Evolutionary conservation across 2,888 invertebrate species (phyloP).

Genomic region (Thecocarcelia acutangulata): DNA sequence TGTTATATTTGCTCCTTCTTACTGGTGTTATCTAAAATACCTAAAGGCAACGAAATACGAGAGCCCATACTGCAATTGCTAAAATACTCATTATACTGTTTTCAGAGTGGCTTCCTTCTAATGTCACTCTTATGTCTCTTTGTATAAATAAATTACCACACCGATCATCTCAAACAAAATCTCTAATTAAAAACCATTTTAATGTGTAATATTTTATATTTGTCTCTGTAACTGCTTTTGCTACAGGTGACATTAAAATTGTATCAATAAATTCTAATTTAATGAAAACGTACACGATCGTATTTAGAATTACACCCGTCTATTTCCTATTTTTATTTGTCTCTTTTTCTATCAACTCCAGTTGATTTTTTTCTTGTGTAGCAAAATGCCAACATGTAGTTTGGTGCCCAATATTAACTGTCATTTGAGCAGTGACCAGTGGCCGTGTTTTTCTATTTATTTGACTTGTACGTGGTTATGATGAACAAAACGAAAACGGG

Average conservation of each 20-base stretch:
- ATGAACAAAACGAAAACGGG: slow-evolving; percentile 54
- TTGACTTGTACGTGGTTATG: slow-evolving; percentile 56
- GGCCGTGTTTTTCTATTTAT: slow-evolving; percentile 65
- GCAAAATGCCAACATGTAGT: slow-evolving; percentile 61
- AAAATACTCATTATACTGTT: too few species aligned
- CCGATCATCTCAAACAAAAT: background rate
- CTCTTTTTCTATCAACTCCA: slow-evolving; percentile 32
- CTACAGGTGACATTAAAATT: slow-evolving; percentile 27
- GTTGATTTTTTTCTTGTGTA: background rate
- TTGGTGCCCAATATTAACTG: slow-evolving; percentile 65
- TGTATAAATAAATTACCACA: too few species aligned
- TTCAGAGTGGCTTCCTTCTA: too few species aligned
- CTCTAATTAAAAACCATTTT: slow-evolving; percentile 22
- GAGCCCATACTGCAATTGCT: too few species aligned
- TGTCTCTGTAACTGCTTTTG: slow-evolving; percentile 9
- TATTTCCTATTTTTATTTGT: slow-evolving; percentile 20
- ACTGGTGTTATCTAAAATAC: too few species aligned
- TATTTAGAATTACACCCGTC: slow-evolving; percentile 1
- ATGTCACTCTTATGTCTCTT: background rate
- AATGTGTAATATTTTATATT: slow-evolving; percentile 14
- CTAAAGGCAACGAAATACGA: too few species aligned
- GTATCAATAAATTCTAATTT: slow-evolving; percentile 47
- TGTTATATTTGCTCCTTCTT: too few species aligned
- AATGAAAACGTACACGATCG: slow-evolving; percentile 31
- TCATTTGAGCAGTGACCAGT: slow-evolving; percentile 65